phyloP scores from a whole-genome alignment of 2,113 vertebrate species.

The Elaphurus davidianus region DNA sequence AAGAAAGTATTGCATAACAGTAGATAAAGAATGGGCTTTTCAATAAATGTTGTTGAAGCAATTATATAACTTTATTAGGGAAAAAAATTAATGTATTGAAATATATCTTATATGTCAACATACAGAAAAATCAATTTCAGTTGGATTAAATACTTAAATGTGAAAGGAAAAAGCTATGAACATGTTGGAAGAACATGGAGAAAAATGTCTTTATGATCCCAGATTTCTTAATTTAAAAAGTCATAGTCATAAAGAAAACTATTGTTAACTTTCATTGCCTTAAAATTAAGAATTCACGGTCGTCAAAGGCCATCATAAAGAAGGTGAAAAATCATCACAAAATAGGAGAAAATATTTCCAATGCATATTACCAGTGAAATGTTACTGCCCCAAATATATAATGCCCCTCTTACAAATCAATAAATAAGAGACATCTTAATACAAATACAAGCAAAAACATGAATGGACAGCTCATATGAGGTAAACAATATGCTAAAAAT shows the following conservation, averaged over 20 bases:
- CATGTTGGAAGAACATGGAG: not conserved
- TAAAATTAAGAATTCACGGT: not conserved
- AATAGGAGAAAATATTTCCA: not conserved
- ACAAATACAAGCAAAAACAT: not conserved
- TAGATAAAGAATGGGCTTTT: not conserved
- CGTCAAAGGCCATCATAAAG: not conserved
- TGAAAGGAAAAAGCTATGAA: not conserved
- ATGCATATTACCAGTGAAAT: not conserved
- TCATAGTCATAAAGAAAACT: not conserved
- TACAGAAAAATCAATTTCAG: not conserved
- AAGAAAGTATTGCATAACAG: not conserved
- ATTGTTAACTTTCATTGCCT: not conserved
- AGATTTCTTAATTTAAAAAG: not conserved
- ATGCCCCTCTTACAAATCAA: not conserved
- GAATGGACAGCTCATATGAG: not conserved
- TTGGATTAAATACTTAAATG: not conserved
- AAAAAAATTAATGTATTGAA: not conserved
- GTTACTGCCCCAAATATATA: not conserved
- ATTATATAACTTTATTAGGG: not conserved
- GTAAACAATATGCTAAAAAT: not conserved
- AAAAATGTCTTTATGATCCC: not conserved
- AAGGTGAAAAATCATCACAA: not conserved
- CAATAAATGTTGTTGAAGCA: not conserved
- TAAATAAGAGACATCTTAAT: not conserved
- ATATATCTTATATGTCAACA: not conserved